A percentile compares a stretch with the other conserved stretches of the same genome.
Conservation (phyloP, 30 jellyfish, hydroid and myxozoan species). For the Pelagia noctiluca region DNA sequence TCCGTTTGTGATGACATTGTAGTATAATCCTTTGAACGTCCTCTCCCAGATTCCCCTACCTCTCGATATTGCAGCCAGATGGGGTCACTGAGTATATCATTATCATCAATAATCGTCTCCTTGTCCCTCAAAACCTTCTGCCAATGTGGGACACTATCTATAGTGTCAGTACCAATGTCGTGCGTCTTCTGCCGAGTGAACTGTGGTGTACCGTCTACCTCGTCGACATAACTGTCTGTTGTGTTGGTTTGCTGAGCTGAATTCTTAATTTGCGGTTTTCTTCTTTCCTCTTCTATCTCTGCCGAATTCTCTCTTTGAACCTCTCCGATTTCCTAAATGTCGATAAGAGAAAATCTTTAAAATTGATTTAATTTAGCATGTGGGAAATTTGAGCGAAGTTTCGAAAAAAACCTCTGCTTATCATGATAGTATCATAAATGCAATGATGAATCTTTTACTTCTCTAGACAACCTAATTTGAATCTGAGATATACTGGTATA, state of each 20-base stretch:
- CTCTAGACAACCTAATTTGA: too few relatives aligned
- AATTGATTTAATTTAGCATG: too few relatives aligned
- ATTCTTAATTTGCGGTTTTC: not conserved
- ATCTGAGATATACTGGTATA: too few relatives aligned
- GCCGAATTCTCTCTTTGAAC: not conserved
- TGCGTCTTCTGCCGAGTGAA: not conserved
- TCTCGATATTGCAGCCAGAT: not conserved
- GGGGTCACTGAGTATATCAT: too few relatives aligned
- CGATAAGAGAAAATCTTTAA: too few relatives aligned
- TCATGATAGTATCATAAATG: too few relatives aligned
- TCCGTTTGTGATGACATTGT: constrained; percentile 65
- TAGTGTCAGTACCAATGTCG: not conserved
- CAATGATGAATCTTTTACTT: too few relatives aligned
- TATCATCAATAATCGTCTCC: constrained; percentile 15
- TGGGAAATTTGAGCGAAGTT: too few relatives aligned
- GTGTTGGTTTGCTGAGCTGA: not conserved
- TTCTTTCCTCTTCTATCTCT: not conserved
- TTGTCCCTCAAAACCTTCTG: not conserved
- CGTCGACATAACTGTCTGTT: constrained; percentile 1
- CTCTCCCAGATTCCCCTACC: too few relatives aligned
- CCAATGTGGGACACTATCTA: not conserved
- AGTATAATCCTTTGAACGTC: not conserved
- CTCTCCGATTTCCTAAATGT: not conserved
- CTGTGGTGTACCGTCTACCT: not conserved
- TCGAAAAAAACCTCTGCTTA: too few relatives aligned